Percentiles rank a stretch among this genome's conserved stretches.
phyloP scores from a whole-genome alignment of 2,888 invertebrate genomes.

The Lucinisca nassula region DNA sequence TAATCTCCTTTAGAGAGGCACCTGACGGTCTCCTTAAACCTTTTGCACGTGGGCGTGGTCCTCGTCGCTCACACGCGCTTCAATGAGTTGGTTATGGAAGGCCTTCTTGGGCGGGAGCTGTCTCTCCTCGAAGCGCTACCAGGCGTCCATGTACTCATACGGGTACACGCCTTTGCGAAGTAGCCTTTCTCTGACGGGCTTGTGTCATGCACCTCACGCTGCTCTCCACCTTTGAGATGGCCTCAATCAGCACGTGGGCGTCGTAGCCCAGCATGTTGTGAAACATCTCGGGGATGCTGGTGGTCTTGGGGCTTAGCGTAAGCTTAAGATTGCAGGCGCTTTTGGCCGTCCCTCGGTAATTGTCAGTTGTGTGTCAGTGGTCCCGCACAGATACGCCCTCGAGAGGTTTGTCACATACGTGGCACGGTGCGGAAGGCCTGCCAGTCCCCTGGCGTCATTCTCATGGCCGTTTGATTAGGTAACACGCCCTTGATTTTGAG shows the following conservation, averaged over 20 bases:
- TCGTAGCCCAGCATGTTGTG: not conserved
- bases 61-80: too few species aligned
- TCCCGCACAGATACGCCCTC: not conserved
- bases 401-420: not conserved
- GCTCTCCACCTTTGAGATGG: not conserved
- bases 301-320: not conserved
- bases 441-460: not conserved
- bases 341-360: not conserved
- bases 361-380: not conserved
- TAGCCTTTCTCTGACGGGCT: too few species aligned
- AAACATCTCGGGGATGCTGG: not conserved
- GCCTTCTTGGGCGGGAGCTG: too few species aligned
- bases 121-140: too few species aligned
- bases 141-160: too few species aligned
- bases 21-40: too few species aligned
- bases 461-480: not conserved
- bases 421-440: not conserved
- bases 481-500: too few species aligned
- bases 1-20: too few species aligned
- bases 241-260: not conserved
- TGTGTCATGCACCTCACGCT: not conserved
- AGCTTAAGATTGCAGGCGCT: slow-evolving; percentile 5
- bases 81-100: too few species aligned
- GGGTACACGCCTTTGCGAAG: too few species aligned
- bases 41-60: too few species aligned